These are phyloP conservation scores for Thereva nobilitata DNA, from an alignment of 2,888 invertebrate genomes.

Conservation along the genomic window DNA sequence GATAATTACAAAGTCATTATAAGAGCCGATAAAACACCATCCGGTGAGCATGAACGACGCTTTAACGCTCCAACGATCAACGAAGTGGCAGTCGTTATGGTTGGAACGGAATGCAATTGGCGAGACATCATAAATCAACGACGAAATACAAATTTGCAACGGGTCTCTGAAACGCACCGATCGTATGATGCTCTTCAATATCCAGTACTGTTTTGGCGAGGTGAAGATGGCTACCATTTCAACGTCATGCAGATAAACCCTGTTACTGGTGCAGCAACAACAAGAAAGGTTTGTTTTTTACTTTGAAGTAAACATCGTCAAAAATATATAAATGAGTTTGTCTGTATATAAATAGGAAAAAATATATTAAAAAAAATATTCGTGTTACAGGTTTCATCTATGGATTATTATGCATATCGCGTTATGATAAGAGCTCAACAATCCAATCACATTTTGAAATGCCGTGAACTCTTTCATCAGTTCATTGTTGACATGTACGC, in stretches of 20 bases:
- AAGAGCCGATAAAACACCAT: slow-evolving; percentile 50
- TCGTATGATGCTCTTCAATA: slow-evolving; percentile 53
- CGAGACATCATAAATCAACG: slow-evolving; percentile 47
- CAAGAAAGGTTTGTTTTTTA: neutral
- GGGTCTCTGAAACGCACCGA: slow-evolving; percentile 46
- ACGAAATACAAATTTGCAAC: slow-evolving; percentile 39
- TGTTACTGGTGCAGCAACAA: neutral
- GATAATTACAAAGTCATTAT: slow-evolving; percentile 51
- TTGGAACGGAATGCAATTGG: slow-evolving; percentile 46
- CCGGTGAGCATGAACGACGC: slow-evolving; percentile 47
- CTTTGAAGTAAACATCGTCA: neutral
- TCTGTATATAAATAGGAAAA: slow-evolving; percentile 11
- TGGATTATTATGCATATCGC: slow-evolving; percentile 42
- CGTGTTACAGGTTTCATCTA: slow-evolving; percentile 27
- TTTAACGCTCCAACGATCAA: slow-evolving; percentile 52
- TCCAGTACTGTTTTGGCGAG: slow-evolving; percentile 45
- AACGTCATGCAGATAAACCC: slow-evolving; percentile 41
- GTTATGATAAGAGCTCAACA: slow-evolving; percentile 38
- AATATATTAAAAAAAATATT: slow-evolving; percentile 6
- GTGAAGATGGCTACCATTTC: slow-evolving; percentile 45
- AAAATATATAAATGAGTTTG: neutral
- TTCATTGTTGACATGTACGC: slow-evolving; percentile 52
- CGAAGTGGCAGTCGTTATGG: slow-evolving; percentile 49
- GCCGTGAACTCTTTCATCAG: slow-evolving; percentile 49
- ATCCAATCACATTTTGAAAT: slow-evolving; percentile 44